Evolutionary conservation across 2,888 invertebrate species (phyloP).

Genomic region (Erebia epiphron): DNA sequence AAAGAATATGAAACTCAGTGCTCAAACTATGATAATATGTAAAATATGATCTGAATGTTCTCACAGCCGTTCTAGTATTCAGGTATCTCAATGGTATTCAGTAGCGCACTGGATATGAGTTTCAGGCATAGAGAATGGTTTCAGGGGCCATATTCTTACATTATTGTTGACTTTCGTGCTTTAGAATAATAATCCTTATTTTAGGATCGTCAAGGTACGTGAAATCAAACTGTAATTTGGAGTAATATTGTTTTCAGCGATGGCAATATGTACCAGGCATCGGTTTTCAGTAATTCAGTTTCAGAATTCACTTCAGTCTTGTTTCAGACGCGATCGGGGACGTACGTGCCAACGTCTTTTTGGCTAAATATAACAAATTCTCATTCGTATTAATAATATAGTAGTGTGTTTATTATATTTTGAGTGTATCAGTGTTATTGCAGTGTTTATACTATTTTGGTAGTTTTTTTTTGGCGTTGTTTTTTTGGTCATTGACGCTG

Average conservation of each 20-base stretch:
- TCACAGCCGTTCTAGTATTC: background rate
- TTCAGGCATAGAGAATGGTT: background rate
- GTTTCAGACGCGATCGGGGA: slow-evolving; percentile 22
- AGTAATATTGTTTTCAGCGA: too few relatives aligned
- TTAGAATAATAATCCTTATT: too few relatives aligned
- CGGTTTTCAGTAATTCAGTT: slow-evolving; percentile 19
- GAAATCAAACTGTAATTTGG: too few relatives aligned
- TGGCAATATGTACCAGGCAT: background rate
- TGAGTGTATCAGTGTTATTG: background rate
- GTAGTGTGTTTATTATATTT: background rate
- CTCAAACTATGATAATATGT: too few relatives aligned
- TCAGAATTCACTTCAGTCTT: slow-evolving; percentile 27
- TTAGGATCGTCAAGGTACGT: too few relatives aligned
- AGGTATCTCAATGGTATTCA: background rate
- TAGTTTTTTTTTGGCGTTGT: background rate
- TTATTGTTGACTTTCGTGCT: too few relatives aligned
- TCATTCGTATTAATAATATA: background rate
- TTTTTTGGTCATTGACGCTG: too few relatives aligned
- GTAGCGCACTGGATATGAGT: background rate
- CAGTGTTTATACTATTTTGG: background rate
- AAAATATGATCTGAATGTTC: too few relatives aligned
- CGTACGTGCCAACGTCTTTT: slow-evolving; percentile 2
- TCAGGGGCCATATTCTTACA: too few relatives aligned
- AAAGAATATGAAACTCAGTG: too few relatives aligned
- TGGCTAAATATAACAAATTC: background rate